phyloP scores from a whole-genome alignment of 2,797 vertebrate genomes.

The Spinus pinus region DNA sequence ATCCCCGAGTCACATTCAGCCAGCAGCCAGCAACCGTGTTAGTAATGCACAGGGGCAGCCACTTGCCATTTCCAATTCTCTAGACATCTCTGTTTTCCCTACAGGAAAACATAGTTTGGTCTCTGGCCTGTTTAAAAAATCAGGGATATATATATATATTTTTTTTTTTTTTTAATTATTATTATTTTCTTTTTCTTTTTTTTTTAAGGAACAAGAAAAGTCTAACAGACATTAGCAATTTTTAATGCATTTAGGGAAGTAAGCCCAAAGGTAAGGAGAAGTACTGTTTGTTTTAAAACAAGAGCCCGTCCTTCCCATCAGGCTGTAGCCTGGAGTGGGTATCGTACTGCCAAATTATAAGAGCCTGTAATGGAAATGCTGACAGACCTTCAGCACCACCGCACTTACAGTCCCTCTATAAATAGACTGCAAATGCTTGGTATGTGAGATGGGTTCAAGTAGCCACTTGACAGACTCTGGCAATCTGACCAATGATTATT shows the following conservation, averaged over 20 bases:
- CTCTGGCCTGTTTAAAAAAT: background rate
- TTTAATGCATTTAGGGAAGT: background rate
- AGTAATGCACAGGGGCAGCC: background rate
- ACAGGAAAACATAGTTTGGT: background rate
- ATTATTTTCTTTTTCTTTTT: background rate
- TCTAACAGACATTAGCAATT: background rate
- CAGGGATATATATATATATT: background rate
- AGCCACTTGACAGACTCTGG: conserved; percentile 28
- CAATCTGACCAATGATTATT: conserved; percentile 17
- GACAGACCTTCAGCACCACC: conserved; percentile 21
- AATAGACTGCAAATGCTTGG: conserved; percentile 41
- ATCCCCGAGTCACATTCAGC: background rate
- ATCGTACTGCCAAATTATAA: background rate
- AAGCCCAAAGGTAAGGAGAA: background rate
- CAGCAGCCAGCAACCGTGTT: rapidly evolving
- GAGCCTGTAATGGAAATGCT: conserved; percentile 32
- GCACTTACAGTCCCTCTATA: background rate
- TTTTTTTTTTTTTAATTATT: too few relatives aligned
- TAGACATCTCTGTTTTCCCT: background rate
- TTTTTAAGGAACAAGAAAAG: background rate
- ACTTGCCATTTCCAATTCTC: background rate
- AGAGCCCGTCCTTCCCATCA: background rate
- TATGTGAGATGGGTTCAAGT: conserved; percentile 21
- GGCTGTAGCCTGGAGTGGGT: background rate
- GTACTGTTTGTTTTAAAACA: background rate